Evolutionary conservation across 2,113 vertebrate genomes (phyloP).

Genomic region (Hipposideros armiger): DNA sequence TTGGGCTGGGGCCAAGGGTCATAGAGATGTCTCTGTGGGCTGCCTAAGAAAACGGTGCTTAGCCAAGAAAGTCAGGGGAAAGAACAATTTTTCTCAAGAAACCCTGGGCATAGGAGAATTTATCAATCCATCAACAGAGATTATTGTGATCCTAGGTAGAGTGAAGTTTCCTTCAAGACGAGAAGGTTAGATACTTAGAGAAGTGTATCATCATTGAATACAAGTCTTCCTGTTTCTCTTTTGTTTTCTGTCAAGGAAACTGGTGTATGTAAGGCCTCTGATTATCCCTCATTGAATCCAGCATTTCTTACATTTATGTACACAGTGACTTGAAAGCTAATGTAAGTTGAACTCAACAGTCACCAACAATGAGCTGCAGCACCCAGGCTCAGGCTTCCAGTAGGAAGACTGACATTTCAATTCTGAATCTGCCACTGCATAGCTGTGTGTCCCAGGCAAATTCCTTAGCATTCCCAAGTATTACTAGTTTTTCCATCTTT

Average conservation of each 20-base stretch:
- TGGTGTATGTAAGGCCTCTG: neutral
- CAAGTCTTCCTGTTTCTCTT: neutral
- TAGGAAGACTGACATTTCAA: neutral
- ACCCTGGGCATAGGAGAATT: neutral
- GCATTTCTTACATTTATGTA: neutral
- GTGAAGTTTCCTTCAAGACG: neutral
- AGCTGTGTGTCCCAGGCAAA: neutral
- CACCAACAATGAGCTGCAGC: neutral
- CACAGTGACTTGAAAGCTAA: neutral
- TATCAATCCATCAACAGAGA: neutral
- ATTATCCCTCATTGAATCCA: neutral
- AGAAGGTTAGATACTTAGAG: neutral
- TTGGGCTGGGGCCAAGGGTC: rapidly evolving
- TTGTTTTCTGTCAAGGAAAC: neutral
- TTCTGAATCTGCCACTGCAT: neutral
- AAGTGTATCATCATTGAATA: neutral
- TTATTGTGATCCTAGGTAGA: neutral
- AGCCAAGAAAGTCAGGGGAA: neutral
- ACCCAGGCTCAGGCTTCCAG: neutral
- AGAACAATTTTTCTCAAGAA: neutral
- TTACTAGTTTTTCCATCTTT: neutral
- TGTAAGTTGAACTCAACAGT: neutral
- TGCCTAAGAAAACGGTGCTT: no score
- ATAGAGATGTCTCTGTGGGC: rapidly evolving
- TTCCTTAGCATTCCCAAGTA: neutral